Percentiles rank a stretch among this genome's conserved stretches.
Conservation (phyloP, 2,797 vertebrate genomes). For the Ataeniobius toweri region DNA sequence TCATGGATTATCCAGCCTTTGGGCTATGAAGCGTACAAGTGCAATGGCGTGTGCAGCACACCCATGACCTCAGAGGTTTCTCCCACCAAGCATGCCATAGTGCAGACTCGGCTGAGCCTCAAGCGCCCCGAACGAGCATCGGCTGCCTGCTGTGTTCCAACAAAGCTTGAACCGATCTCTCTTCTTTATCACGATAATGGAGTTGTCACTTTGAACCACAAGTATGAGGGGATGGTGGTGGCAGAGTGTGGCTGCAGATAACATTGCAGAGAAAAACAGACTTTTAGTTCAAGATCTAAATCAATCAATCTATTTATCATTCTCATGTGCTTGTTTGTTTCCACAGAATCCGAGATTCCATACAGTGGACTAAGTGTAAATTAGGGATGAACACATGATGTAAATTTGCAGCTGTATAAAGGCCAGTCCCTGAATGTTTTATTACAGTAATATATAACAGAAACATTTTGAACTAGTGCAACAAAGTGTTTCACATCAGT, state of each 20-base stretch:
- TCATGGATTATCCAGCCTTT: conserved; percentile 91
- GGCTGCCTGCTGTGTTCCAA: conserved; percentile 93
- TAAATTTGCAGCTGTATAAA: conserved; percentile 69
- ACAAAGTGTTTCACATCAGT: conserved; percentile 11
- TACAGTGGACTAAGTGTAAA: conserved; percentile 51
- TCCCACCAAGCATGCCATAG: conserved; percentile 92
- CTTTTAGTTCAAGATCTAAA: conserved; percentile 33
- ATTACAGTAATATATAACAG: conserved; percentile 25
- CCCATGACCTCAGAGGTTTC: conserved; percentile 90
- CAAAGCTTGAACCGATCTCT: conserved; percentile 93
- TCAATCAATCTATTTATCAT: conserved; percentile 37
- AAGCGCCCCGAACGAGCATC: conserved; percentile 88
- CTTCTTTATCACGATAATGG: conserved; percentile 92
- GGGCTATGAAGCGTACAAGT: conserved; percentile 91
- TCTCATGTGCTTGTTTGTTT: conserved; percentile 1
- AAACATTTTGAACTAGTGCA: conserved; percentile 24
- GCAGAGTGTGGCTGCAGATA: conserved; percentile 97
- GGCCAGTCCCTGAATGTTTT: conserved; percentile 25
- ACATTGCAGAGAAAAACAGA: conserved; percentile 65
- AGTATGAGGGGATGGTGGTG: conserved; percentile 96
- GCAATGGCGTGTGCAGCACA: conserved; percentile 87
- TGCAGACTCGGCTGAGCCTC: conserved; percentile 89
- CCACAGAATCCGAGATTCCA: conserved; percentile 14
- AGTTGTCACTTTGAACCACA: conserved; percentile 92
- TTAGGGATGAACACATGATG: conserved; percentile 52